These are phyloP conservation scores for Myanophis thanlyinensis DNA, from an alignment of 2,113 vertebrate genomes.

Conservation along the genomic window DNA sequence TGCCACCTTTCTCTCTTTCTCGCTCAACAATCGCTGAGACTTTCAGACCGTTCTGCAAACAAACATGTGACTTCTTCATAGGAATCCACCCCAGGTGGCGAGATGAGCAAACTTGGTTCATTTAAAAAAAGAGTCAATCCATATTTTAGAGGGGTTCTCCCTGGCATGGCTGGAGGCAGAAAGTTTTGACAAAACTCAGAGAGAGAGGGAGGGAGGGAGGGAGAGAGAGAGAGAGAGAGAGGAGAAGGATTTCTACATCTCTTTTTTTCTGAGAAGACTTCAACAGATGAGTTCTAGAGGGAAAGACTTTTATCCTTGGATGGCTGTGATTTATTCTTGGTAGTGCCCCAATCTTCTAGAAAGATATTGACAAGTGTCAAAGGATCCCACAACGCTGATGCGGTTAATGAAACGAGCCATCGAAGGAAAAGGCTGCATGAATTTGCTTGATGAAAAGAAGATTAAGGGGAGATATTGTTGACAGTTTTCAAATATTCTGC, in stretches of 20 bases:
- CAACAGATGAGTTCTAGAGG: not conserved
- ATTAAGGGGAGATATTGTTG: constrained; percentile 14
- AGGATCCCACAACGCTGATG: not conserved
- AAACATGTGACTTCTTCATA: not conserved
- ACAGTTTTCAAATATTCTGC: constrained; percentile 3
- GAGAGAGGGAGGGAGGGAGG: too few species aligned
- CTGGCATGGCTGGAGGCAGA: too few species aligned
- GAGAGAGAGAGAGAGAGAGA: too few species aligned
- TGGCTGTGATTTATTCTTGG: not conserved
- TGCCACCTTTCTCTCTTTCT: not conserved
- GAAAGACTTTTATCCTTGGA: not conserved
- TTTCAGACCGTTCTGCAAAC: not conserved
- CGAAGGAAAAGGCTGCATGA: not conserved
- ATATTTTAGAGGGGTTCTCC: not conserved
- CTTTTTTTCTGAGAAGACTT: not conserved
- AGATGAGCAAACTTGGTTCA: not conserved
- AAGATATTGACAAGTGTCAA: constrained; percentile 3
- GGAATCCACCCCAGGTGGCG: not conserved
- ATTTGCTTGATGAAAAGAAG: constrained; percentile 3
- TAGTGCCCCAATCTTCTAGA: not conserved
- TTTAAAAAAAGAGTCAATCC: not conserved
- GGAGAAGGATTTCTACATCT: not conserved
- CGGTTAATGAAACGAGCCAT: not conserved
- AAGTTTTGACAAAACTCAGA: not conserved
- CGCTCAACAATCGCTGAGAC: not conserved